Evolutionary conservation across 2,888 invertebrate species (phyloP).

Genomic region (Eupithecia pulchellata): DNA sequence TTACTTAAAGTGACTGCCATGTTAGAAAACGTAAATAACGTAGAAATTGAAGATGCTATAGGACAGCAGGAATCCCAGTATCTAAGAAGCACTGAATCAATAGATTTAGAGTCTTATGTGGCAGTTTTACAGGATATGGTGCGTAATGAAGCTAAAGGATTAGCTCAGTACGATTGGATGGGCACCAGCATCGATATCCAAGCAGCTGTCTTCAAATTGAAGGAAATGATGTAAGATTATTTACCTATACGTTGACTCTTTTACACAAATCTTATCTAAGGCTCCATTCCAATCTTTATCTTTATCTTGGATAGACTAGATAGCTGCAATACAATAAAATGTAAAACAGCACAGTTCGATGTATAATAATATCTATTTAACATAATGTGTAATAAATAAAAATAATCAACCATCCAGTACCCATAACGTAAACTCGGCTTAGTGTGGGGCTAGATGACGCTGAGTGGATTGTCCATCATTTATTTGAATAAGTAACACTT

Average conservation of each 20-base stretch:
- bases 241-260: not conserved
- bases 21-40: not conserved
- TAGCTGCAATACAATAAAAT: no score
- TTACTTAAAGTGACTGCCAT: not conserved
- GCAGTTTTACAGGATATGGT: constrained; percentile 65
- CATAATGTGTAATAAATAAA: no score
- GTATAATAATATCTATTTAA: no score
- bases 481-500: no score
- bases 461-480: no score
- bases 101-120: constrained; percentile 48
- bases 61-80: not conserved
- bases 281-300: no score
- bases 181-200: constrained; percentile 64
- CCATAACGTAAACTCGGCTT: no score
- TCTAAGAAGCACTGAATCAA: constrained; percentile 15
- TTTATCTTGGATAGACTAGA: no score
- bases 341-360: no score
- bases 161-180: constrained; percentile 69
- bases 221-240: constrained; percentile 58
- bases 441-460: no score
- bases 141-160: constrained; percentile 48
- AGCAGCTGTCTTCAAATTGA: constrained; percentile 60
- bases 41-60: not conserved
- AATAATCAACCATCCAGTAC: no score
- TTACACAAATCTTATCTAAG: no score